phyloP scores from a whole-genome alignment of 2,113 vertebrate species.

The Nymphicus hollandicus region DNA sequence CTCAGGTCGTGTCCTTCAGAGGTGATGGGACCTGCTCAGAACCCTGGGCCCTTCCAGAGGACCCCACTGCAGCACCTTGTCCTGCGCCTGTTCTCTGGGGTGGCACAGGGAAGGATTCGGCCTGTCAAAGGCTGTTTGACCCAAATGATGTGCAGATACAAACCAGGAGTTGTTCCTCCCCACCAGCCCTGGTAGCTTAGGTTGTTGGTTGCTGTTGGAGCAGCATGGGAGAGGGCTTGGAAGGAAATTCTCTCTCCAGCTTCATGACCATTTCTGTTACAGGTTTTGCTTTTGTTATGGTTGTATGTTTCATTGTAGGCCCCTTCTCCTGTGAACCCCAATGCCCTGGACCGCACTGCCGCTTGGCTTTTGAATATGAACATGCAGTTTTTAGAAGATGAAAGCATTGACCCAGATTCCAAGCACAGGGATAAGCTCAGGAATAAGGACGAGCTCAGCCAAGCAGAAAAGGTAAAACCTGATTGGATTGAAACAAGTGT shows the following conservation, averaged over 20 bases:
- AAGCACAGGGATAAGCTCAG: conserved; percentile 88
- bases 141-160: not conserved
- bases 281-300: conserved; percentile 65
- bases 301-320: conserved; percentile 91
- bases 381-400: conserved; percentile 97
- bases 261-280: conserved; percentile 55
- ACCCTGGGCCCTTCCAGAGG: not conserved
- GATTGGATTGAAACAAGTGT: conserved; percentile 49
- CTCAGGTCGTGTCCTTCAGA: rapidly evolving
- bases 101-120: not conserved
- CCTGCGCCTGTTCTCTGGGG: not conserved
- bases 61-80: rapidly evolving
- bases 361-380: conserved; percentile 99
- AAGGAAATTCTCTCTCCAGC: not conserved
- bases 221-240: not conserved
- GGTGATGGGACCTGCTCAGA: not conserved
- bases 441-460: conserved; percentile 95
- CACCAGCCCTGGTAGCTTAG: not conserved
- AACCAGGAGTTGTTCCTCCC: not conserved
- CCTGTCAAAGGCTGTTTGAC: not conserved
- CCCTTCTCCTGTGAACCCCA: conserved; percentile 98
- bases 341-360: conserved; percentile 98
- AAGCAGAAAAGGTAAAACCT: conserved; percentile 95
- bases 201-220: not conserved
- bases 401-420: conserved; percentile 89